Evolutionary conservation across 2,113 vertebrate species (phyloP).

Genomic region (Hypocryptadius cinnamomeus): DNA sequence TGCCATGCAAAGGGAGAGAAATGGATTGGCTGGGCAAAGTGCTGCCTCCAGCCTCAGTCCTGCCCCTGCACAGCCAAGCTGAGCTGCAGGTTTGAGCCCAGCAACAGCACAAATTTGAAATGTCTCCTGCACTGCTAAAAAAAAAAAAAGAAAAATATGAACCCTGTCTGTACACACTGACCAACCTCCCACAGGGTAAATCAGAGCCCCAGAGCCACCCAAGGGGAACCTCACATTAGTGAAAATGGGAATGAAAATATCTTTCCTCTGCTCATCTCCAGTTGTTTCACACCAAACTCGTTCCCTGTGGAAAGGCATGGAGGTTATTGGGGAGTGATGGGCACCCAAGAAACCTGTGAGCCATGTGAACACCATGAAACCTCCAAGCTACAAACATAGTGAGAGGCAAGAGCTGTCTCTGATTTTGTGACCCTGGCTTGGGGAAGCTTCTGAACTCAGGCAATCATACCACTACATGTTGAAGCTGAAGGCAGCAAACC

Average conservation of each 20-base stretch:
- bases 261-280: neutral
- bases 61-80: neutral
- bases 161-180: neutral
- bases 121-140: neutral
- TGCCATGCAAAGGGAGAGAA: neutral
- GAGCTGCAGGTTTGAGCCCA: neutral
- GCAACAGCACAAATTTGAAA: neutral
- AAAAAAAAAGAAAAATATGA: neutral
- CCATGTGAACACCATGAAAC: rapidly evolving
- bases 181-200: neutral
- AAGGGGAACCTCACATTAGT: neutral
- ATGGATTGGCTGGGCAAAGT: neutral
- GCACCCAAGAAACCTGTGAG: neutral
- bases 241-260: neutral
- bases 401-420: neutral
- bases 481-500: neutral
- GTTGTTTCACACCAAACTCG: neutral
- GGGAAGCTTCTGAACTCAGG: neutral
- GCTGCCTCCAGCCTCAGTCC: neutral
- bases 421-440: neutral
- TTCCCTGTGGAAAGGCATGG: neutral
- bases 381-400: neutral
- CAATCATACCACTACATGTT: rapidly evolving
- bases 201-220: neutral
- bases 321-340: no score